Evolutionary conservation across 2,113 vertebrate genomes (phyloP).

Genomic region (Toxotes chatareus): DNA sequence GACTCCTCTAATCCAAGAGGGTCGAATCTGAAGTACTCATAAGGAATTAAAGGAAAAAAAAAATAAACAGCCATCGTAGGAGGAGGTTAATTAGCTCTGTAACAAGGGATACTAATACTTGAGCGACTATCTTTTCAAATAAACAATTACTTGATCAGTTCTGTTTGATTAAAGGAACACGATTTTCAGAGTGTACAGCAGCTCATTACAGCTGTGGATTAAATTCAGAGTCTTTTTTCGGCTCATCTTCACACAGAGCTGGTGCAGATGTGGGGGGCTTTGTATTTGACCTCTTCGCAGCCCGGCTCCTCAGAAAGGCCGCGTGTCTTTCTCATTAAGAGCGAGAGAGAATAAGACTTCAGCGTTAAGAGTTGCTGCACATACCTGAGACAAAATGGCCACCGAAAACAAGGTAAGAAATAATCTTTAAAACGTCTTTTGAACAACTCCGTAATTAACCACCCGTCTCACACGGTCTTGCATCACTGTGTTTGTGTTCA

Average conservation of each 20-base stretch:
- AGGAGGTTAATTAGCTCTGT: conserved; percentile 64
- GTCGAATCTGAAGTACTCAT: conserved; percentile 48
- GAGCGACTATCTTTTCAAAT: conserved; percentile 43
- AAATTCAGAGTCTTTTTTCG: conserved; percentile 31
- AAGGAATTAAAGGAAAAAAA: conserved; percentile 33
- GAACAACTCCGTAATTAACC: neutral
- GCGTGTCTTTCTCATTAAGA: conserved; percentile 31
- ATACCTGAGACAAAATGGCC: neutral
- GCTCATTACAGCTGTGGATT: conserved; percentile 35
- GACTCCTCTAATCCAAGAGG: conserved; percentile 39
- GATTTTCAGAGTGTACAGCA: neutral
- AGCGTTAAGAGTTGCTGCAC: neutral
- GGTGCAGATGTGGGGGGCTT: neutral
- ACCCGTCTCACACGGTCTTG: neutral
- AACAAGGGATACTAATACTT: conserved; percentile 19
- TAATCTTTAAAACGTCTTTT: neutral
- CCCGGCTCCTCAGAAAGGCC: neutral
- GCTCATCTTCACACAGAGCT: conserved; percentile 13
- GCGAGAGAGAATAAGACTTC: neutral
- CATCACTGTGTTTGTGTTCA: neutral
- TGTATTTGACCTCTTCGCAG: conserved; percentile 22
- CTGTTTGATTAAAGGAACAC: conserved; percentile 47
- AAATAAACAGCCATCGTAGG: conserved; percentile 17
- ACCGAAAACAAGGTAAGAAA: neutral
- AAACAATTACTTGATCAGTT: conserved; percentile 55